These are phyloP conservation scores for Adoxophyes honmai DNA, from an alignment of 1,140 invertebrate genomes.

Conservation along the genomic window DNA sequence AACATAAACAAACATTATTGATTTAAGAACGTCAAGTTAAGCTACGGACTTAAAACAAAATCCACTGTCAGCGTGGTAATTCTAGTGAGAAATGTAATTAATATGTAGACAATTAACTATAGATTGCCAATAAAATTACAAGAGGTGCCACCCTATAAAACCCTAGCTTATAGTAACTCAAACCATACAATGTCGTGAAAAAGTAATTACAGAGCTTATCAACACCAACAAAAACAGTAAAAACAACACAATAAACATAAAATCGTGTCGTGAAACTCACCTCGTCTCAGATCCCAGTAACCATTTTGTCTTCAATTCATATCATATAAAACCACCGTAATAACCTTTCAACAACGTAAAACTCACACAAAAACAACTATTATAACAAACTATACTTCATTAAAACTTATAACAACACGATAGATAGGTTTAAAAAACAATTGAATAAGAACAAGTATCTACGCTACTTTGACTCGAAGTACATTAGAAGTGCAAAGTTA, in stretches of 20 bases:
- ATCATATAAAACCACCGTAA: conserved; percentile 28
- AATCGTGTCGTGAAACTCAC: conserved; percentile 23
- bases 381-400: conserved; percentile 39
- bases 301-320: conserved; percentile 39
- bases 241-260: conserved; percentile 16
- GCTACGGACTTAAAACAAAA: too few relatives aligned
- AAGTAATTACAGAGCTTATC: conserved; percentile 32
- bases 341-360: conserved; percentile 36
- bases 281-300: conserved; percentile 28
- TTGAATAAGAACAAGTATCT: conserved; percentile 43
- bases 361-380: conserved; percentile 47
- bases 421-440: conserved; percentile 43
- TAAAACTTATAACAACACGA: conserved; percentile 49
- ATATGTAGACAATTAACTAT: too few relatives aligned
- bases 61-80: too few relatives aligned
- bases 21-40: too few relatives aligned
- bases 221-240: conserved; percentile 24
- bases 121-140: too few relatives aligned
- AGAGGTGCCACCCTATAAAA: too few relatives aligned
- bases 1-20: too few relatives aligned
- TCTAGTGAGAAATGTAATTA: too few relatives aligned
- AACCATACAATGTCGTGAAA: conserved; percentile 7
- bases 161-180: too few relatives aligned
- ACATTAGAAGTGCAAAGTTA: conserved; percentile 33
- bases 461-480: conserved; percentile 22